Base-by-base conservation (phyloP, 1,140 invertebrate genomes). In the Dufourea novaeangliae region DNA sequence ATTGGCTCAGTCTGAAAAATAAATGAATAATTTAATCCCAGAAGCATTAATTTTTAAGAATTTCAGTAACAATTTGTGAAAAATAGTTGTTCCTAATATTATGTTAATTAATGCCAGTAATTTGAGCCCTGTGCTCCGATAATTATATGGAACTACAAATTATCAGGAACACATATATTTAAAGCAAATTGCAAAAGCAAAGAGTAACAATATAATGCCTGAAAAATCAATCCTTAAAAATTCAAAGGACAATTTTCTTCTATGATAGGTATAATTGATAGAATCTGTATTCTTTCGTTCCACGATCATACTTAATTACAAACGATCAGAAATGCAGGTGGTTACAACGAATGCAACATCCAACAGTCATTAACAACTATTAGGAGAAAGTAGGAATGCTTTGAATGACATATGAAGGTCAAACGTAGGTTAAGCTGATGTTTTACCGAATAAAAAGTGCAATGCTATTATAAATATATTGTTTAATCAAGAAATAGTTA, bases 1-100 rank as follows among this genome's bases (percentile, higher is more conserved):
- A 99, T 96, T 90, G 97, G 96, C 93, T 96, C 95, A 84, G 94
- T 92, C 96, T 96, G 89, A 64, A 92, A 92, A 87, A 81, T 73
- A 66, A 52, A 50, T 27, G 39, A 39, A 22, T 6, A 50, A 52
- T 61, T 25, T 7, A 25, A 62, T 20, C 1, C 0, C 7, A 37
- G 1, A 20, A 0, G 12, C 8, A 32, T 8, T 20, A 27, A 34
- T 14, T 4, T 4, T 20, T 50, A 1, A 69, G 10, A 37, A 54
- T 17, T 27, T 17, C 20, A 4, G 2, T 25, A 54, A 44, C 17
- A n/a, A 29, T 61, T 39, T n/a, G n/a, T n/a, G n/a, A n/a, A n/a
- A n/a, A n/a, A n/a, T n/a, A n/a, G n/a, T n/a, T n/a, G n/a, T n/a
- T n/a, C n/a, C n/a, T n/a, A n/a, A n/a, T n/a, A n/a, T n/a, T n/a